Conservation (phyloP, 2,797 vertebrate species). For the Bradypodion pumilum region DNA sequence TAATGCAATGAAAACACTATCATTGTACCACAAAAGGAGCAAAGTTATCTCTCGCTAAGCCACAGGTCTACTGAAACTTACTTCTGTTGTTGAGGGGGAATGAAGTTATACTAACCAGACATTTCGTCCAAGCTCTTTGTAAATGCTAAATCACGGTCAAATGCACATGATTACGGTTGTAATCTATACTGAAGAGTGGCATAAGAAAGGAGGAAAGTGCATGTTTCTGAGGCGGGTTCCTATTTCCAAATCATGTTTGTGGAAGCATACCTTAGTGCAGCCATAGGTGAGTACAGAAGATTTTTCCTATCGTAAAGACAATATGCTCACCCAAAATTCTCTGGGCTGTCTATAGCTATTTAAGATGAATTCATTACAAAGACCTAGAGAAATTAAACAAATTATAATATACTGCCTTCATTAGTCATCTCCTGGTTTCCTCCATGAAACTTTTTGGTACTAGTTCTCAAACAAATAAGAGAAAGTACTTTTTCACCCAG, state of each 20-base stretch:
- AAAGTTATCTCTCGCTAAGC: too few relatives aligned
- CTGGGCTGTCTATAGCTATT: not conserved
- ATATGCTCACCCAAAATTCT: not conserved
- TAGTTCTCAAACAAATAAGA: too few relatives aligned
- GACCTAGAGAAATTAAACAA: not conserved
- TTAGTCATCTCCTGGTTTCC: slow-evolving; percentile 9
- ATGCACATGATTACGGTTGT: not conserved
- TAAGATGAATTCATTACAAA: not conserved
- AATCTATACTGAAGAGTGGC: not conserved
- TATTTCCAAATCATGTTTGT: not conserved
- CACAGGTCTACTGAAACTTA: too few relatives aligned
- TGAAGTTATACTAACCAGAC: too few relatives aligned
- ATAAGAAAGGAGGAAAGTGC: not conserved
- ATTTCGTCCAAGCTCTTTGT: slow-evolving; percentile 27
- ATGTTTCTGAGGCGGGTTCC: not conserved
- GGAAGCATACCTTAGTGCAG: not conserved
- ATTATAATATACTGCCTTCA: slow-evolving; percentile 13
- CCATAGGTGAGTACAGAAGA: not conserved
- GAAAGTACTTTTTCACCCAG: too few relatives aligned
- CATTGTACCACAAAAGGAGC: too few relatives aligned
- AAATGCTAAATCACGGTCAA: not conserved
- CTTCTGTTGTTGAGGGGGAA: too few relatives aligned
- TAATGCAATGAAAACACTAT: too few relatives aligned
- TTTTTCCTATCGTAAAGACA: not conserved
- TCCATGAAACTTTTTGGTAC: too few relatives aligned